phyloP scores from a whole-genome alignment of 2,797 vertebrate species.

The Sebastes nivosus region DNA sequence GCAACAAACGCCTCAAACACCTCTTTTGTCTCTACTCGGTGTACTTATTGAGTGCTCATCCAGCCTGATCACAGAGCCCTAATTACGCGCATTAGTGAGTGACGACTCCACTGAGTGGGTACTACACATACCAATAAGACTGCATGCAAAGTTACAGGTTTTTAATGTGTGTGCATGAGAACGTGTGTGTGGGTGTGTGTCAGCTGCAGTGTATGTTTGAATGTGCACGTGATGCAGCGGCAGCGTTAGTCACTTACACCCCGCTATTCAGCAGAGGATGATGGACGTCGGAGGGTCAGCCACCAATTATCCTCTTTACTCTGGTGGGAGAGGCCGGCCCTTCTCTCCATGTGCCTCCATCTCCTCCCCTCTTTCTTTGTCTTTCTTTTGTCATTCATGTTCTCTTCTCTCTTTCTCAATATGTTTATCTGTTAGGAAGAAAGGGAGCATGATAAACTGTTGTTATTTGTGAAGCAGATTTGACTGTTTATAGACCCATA shows the following conservation, averaged over 20 bases:
- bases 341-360: slow-evolving; percentile 6
- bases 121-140: slow-evolving; percentile 56
- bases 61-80: slow-evolving; percentile 58
- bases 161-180: neutral
- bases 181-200: slow-evolving; percentile 13
- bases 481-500: neutral
- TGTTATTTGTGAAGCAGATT: neutral
- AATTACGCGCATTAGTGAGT: slow-evolving; percentile 66
- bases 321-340: slow-evolving; percentile 34
- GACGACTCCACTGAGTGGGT: slow-evolving; percentile 54
- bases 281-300: slow-evolving; percentile 53
- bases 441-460: neutral
- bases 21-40: slow-evolving; percentile 36
- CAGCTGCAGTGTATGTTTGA: slow-evolving; percentile 1
- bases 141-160: neutral
- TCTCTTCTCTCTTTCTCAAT: neutral
- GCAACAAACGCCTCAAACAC: slow-evolving; percentile 17
- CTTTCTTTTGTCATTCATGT: slow-evolving; percentile 26
- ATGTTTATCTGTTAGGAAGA: neutral
- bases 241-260: slow-evolving; percentile 53
- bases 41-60: slow-evolving; percentile 49
- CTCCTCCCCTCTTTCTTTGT: neutral
- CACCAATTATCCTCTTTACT: slow-evolving; percentile 68
- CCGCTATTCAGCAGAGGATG: slow-evolving; percentile 45
- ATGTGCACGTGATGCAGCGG: slow-evolving; percentile 22